Conservation (phyloP, 2,113 vertebrate genomes). For the Corythoichthys haematopterus region DNA sequence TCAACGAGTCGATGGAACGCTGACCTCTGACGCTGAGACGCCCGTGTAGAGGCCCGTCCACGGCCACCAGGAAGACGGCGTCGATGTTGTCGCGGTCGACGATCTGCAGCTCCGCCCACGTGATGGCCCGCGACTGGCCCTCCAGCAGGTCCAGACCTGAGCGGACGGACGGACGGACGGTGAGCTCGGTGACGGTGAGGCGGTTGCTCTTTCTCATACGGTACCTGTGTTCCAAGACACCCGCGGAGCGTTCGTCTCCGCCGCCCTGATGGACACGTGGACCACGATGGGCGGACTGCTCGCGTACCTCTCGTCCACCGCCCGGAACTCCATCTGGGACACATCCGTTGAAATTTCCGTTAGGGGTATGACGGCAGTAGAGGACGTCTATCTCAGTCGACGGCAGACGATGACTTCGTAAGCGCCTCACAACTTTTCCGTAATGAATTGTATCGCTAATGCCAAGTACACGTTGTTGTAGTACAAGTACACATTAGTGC, state of each 20-base stretch:
- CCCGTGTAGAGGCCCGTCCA: constrained; percentile 63
- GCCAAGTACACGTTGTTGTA: too few relatives aligned
- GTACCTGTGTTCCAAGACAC: constrained; percentile 72
- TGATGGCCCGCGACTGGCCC: constrained; percentile 62
- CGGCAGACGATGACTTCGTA: too few relatives aligned
- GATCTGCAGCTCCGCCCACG: constrained; percentile 67
- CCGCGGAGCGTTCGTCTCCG: constrained; percentile 67
- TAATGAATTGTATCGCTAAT: too few relatives aligned
- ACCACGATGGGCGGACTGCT: constrained; percentile 62
- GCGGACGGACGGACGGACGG: neutral
- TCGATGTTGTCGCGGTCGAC: constrained; percentile 68
- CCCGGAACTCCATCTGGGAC: constrained; percentile 75
- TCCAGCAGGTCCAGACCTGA: constrained; percentile 70
- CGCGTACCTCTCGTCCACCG: constrained; percentile 66
- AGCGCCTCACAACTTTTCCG: too few relatives aligned
- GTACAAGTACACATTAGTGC: too few relatives aligned
- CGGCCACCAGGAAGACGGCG: constrained; percentile 59
- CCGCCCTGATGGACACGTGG: constrained; percentile 70
- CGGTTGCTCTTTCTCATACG: neutral
- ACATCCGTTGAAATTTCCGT: too few relatives aligned
- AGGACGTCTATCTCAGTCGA: too few relatives aligned
- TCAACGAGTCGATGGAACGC: neutral
- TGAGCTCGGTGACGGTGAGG: neutral
- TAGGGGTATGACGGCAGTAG: too few relatives aligned
- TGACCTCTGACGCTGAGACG: constrained; percentile 59